Base-by-base conservation (phyloP, 2,113 vertebrate genomes). In the Psephotus haematonotus region DNA sequence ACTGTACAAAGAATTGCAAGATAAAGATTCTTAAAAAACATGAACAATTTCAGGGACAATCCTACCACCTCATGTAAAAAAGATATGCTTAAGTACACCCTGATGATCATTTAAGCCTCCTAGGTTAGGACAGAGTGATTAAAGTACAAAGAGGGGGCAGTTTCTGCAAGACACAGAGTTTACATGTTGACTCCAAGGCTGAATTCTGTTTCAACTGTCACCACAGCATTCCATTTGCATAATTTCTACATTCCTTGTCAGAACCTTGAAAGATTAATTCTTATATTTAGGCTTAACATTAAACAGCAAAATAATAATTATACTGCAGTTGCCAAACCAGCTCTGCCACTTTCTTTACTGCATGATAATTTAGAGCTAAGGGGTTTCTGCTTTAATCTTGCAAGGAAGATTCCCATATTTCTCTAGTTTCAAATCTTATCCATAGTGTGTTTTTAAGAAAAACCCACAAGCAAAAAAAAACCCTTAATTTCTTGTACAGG, bases 251-350 rank as follows among this genome's bases (percentile, higher is more conserved):
- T 63, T 84, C 55, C 23, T 49, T 83, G 55, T 62, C 69, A 86
- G 49, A 91, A 72, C 7, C 29, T 41, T 79, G 41, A 74, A 75
- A 80, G 22, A 89, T 43, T 86, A 69, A 63, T 77, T 92, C 69
- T 67, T 81, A 70, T 1, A 1, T 88, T 77, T 80, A 91, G 41
- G 37, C 29, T 92, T 85, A 90, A 91, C 39, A 33, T 70, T 78
- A 79, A 85, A 64, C 10, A 82, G 78, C 43, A 94, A 95, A 94
- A 91, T 62, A 86, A 86, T 39, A 84, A 20, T 82, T 82, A 92
- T 20, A 63, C 22, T 25, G 28, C 31, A 88, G 47, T 12, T 81
- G 52, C 67, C 82, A 88, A 94, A 94, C 91, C 44, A 90, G 91
- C 52, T 88, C 78, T 7, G 2, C 62, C 86, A 47, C 91, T 86